A percentile compares a stretch with the other conserved stretches of the same genome.
phyloP scores from a whole-genome alignment of 2,797 vertebrate genomes.

The Micromesistius poutassou region DNA sequence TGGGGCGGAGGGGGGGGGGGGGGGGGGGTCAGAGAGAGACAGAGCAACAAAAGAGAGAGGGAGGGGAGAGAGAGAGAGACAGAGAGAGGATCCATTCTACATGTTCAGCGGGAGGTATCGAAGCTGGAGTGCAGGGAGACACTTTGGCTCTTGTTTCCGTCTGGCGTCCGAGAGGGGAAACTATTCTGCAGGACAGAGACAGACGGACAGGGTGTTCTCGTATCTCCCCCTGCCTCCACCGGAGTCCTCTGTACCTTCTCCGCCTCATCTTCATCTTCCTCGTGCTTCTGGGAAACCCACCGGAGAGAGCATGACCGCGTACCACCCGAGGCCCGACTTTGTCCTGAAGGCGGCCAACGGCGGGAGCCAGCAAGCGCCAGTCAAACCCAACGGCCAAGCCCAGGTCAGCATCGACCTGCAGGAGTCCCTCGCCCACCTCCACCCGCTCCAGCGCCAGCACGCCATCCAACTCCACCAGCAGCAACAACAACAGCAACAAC shows the following conservation, averaged over 20 bases:
- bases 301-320: slow-evolving; percentile 58
- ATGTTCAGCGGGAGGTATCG: slow-evolving; percentile 24
- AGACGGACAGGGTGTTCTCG: neutral
- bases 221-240: neutral
- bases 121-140: slow-evolving; percentile 30
- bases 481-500: slow-evolving; percentile 33
- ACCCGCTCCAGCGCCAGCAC: slow-evolving; percentile 58
- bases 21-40: slow-evolving; percentile 32
- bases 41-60: too few relatives aligned
- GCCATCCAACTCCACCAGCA: slow-evolving; percentile 45
- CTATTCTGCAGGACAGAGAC: neutral
- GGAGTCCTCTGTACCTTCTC: neutral
- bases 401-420: slow-evolving; percentile 40
- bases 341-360: slow-evolving; percentile 42
- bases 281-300: neutral
- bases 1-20: slow-evolving; percentile 47
- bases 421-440: slow-evolving; percentile 52
- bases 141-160: slow-evolving; percentile 34
- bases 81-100: slow-evolving; percentile 31
- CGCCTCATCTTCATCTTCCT: neutral
- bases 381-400: slow-evolving; percentile 29
- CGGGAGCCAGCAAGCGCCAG: slow-evolving; percentile 20
- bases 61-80: slow-evolving; percentile 5
- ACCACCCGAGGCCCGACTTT: slow-evolving; percentile 50
- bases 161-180: neutral